These are phyloP conservation scores for Anastrepha obliqua DNA, from an alignment of 1,140 invertebrate genomes.

Conservation along the genomic window DNA sequence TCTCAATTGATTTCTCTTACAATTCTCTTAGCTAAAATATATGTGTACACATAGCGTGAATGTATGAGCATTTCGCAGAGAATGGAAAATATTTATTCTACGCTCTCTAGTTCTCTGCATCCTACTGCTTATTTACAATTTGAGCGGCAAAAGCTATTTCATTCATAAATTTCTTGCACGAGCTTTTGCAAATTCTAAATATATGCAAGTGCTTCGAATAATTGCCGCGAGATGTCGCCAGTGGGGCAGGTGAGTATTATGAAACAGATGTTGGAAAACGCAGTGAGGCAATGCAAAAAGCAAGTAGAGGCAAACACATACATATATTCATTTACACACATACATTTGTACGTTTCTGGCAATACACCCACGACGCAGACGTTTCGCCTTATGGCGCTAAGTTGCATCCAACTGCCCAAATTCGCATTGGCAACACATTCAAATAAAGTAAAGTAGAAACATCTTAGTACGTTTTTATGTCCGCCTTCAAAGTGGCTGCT, in stretches of 20 bases:
- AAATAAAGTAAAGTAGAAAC: background rate
- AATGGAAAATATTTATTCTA: too few species aligned
- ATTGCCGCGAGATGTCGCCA: background rate
- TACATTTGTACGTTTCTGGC: background rate
- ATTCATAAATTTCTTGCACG: conserved; percentile 31
- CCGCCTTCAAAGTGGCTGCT: background rate
- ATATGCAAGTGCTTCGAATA: background rate
- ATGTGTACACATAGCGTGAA: background rate
- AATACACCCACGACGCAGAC: background rate
- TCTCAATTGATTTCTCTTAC: background rate
- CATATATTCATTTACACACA: background rate
- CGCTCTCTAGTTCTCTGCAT: background rate
- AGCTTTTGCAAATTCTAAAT: background rate
- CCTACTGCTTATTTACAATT: background rate
- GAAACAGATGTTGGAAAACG: background rate
- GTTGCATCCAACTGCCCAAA: conserved; percentile 13
- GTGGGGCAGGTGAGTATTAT: background rate
- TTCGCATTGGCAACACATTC: conserved; percentile 28
- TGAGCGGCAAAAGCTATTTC: conserved; percentile 1
- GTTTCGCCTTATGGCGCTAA: background rate
- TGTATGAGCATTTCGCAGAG: too few species aligned
- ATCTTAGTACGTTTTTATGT: background rate
- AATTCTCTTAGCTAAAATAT: background rate
- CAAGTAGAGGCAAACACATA: too few species aligned
- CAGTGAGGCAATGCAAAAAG: background rate